Conservation (phyloP, 2,888 invertebrate species). For the Stramonita haemastoma region DNA sequence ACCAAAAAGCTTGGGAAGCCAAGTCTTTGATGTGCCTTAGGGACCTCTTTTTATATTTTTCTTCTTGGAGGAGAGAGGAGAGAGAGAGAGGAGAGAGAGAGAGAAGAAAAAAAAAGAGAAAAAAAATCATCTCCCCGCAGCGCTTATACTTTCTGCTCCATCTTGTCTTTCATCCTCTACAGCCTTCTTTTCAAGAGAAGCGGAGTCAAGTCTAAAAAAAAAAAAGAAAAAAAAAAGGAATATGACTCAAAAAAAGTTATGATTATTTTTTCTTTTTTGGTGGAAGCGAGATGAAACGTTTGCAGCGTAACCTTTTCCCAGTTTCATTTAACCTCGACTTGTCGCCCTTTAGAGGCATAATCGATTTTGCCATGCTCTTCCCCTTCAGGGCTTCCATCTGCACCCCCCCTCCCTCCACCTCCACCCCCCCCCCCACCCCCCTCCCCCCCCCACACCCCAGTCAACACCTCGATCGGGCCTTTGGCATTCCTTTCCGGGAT, state of each 20-base stretch:
- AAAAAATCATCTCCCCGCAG: too few relatives aligned
- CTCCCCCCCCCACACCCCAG: too few relatives aligned
- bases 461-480: background rate
- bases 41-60: background rate
- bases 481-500: background rate
- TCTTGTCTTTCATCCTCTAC: too few relatives aligned
- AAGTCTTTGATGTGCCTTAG: conserved; percentile 35
- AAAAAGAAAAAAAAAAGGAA: too few relatives aligned
- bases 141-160: too few relatives aligned
- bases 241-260: too few relatives aligned
- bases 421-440: too few relatives aligned
- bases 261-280: background rate
- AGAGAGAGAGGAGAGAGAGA: too few relatives aligned
- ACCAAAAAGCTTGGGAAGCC: conserved; percentile 28
- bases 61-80: too few relatives aligned
- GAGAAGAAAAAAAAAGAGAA: too few relatives aligned
- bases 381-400: background rate
- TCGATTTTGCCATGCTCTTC: conserved; percentile 31
- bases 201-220: too few relatives aligned
- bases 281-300: conserved; percentile 22
- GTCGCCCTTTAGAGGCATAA: conserved; percentile 11
- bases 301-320: conserved; percentile 12
- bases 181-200: too few relatives aligned
- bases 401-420: conserved; percentile 20
- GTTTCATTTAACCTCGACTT: conserved; percentile 21